Evolutionary conservation across 2,888 invertebrate genomes (phyloP).

Genomic region (Caenorhabditis macrosperma): DNA sequence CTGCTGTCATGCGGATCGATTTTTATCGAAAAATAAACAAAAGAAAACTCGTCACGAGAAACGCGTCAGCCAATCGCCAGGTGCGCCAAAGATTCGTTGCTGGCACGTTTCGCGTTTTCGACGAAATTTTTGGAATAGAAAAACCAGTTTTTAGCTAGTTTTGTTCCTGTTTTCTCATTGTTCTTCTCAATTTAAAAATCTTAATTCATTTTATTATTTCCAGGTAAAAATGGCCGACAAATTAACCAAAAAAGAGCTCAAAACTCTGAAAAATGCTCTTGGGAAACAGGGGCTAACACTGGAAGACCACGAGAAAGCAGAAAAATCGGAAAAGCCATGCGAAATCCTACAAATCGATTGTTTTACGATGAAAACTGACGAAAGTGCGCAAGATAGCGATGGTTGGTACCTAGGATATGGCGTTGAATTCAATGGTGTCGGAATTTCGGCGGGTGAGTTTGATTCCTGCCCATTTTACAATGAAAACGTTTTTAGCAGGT

Average conservation of each 20-base stretch:
- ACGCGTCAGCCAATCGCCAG: background rate
- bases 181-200: background rate
- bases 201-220: background rate
- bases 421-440: conserved; percentile 69
- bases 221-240: background rate
- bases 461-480: background rate
- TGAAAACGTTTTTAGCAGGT: background rate
- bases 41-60: background rate
- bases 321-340: background rate
- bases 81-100: background rate
- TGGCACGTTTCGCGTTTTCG: conserved; percentile 3
- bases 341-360: conserved; percentile 35
- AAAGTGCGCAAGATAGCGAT: conserved; percentile 32
- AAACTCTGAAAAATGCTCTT: conserved; percentile 36
- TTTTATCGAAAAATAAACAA: conserved; percentile 2
- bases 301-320: conserved; percentile 19
- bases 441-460: conserved; percentile 23
- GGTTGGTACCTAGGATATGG: conserved; percentile 72
- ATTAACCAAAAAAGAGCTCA: conserved; percentile 32
- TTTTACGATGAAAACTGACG: conserved; percentile 6
- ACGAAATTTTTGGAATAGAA: conserved; percentile 16
- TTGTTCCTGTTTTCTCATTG: background rate
- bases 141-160: background rate
- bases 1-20: conserved; percentile 44
- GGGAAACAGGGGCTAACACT: conserved; percentile 45